Conservation (phyloP, 2,888 invertebrate genomes). For the Dasypolia templi region DNA sequence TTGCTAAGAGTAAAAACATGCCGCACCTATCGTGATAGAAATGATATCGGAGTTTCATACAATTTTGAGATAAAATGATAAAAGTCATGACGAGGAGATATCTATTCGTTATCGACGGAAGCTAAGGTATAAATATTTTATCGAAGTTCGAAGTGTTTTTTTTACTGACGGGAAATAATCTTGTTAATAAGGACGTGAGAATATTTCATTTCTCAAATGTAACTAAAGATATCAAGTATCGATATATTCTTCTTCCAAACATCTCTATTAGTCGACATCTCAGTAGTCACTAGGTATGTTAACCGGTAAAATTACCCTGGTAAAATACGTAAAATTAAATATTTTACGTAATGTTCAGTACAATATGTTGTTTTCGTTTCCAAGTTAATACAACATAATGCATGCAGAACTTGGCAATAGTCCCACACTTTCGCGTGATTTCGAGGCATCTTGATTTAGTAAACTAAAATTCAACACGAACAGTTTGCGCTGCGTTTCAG, state of each 20-base stretch:
- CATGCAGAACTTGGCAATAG: no score
- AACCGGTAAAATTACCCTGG: no score
- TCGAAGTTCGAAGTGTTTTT: constrained; percentile 42
- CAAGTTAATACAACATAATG: no score
- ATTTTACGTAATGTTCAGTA: no score
- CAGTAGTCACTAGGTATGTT: no score
- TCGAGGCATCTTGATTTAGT: no score
- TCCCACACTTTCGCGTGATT: no score
- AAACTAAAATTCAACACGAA: no score
- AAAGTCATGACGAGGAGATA: constrained; percentile 48
- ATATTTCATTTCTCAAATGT: neutral
- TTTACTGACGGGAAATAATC: constrained; percentile 38
- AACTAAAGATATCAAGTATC: no score
- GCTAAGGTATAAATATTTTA: constrained; percentile 40
- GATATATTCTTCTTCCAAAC: neutral
- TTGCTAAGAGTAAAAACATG: constrained; percentile 1
- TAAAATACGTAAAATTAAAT: no score
- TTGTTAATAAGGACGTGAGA: constrained; percentile 48
- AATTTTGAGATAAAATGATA: constrained; percentile 55
- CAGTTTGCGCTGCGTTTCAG: no score
- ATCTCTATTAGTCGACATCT: neutral
- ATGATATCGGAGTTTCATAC: constrained; percentile 35
- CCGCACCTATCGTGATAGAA: constrained; percentile 27
- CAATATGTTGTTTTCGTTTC: no score
- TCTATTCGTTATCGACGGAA: constrained; percentile 44